phyloP scores from a whole-genome alignment of 2,113 vertebrate genomes.

The Thermophis baileyi region DNA sequence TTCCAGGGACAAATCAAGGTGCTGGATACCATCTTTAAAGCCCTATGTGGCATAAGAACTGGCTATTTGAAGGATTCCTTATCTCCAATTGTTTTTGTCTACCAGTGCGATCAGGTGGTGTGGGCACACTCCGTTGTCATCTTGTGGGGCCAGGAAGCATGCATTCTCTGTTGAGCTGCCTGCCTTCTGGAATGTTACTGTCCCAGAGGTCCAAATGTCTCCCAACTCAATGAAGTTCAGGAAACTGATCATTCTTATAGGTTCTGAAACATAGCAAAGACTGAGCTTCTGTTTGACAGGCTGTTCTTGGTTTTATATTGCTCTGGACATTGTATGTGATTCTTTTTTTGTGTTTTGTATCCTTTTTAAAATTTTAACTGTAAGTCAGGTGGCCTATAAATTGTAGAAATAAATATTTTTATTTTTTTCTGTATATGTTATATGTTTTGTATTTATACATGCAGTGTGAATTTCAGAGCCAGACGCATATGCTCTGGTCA shows the following conservation, averaged over 20 bases:
- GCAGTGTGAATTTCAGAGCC: background rate
- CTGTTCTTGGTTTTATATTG: background rate
- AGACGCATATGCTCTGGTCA: background rate
- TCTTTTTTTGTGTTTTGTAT: background rate
- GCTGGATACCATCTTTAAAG: background rate
- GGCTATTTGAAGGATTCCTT: background rate
- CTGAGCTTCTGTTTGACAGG: background rate
- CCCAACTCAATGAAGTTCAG: background rate
- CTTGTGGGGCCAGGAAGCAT: background rate
- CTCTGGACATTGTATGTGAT: background rate
- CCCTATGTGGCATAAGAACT: background rate
- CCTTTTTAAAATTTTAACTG: background rate
- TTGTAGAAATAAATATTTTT: background rate
- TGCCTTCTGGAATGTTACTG: background rate
- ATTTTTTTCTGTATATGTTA: background rate
- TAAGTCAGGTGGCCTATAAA: background rate
- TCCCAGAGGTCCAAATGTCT: background rate
- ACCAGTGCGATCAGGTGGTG: background rate
- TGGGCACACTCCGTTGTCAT: background rate
- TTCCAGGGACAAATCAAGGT: background rate
- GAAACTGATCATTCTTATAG: background rate
- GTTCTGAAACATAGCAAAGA: background rate
- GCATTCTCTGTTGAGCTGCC: background rate
- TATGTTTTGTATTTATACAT: background rate
- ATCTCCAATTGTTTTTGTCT: background rate